phyloP scores from a whole-genome alignment of 2,113 vertebrate genomes.

The Tragelaphus scriptus region DNA sequence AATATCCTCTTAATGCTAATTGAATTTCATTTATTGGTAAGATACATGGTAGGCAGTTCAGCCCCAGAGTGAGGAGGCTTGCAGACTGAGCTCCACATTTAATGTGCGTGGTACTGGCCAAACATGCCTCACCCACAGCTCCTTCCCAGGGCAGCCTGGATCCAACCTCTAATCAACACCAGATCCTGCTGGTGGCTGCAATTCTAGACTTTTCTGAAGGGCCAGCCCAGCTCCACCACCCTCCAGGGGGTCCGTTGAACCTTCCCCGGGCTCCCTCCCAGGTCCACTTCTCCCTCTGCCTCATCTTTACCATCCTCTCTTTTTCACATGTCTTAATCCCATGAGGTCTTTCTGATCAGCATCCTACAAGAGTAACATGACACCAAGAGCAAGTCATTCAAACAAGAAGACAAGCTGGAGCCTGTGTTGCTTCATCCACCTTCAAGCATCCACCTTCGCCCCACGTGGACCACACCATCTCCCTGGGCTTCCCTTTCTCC shows the following conservation, averaged over 20 bases:
- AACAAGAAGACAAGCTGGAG: fast-evolving
- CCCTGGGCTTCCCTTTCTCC: background rate
- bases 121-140: background rate
- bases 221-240: background rate
- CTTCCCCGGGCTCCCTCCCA: background rate
- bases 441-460: background rate
- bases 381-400: background rate
- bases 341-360: no score
- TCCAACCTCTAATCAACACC: background rate
- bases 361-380: background rate
- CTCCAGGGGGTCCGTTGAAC: background rate
- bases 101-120: fast-evolving
- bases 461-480: fast-evolving
- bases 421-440: background rate
- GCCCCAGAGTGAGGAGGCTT: background rate
- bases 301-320: background rate
- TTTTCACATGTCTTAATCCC: background rate
- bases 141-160: background rate
- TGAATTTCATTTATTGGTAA: background rate
- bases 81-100: fast-evolving
- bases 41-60: no score
- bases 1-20: background rate
- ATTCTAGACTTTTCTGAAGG: background rate
- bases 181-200: background rate
- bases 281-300: background rate